These are phyloP conservation scores for Leptinotarsa haldemani DNA, from an alignment of 2,888 invertebrate species.

Conservation along the genomic window DNA sequence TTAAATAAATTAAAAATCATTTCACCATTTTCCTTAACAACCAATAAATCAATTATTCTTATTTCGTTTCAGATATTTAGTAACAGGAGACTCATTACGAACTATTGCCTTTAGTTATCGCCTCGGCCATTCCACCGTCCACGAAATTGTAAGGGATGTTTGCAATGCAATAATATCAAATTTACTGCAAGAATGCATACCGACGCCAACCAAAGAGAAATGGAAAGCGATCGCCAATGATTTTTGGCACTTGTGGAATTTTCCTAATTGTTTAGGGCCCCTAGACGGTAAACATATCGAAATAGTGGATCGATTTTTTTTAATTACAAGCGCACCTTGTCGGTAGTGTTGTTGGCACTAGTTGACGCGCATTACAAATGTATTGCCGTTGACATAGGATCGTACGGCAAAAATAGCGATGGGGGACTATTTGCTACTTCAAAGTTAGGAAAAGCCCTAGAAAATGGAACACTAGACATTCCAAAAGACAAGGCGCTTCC, in stretches of 20 bases:
- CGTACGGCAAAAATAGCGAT: too few relatives aligned
- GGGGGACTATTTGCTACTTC: constrained; percentile 4
- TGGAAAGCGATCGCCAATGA: too few relatives aligned
- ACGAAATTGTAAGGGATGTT: too few relatives aligned
- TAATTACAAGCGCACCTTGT: constrained; percentile 52
- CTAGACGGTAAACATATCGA: constrained; percentile 46
- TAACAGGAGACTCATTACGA: constrained; percentile 48
- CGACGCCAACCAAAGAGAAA: too few relatives aligned
- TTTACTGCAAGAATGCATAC: too few relatives aligned
- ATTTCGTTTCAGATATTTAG: constrained; percentile 51
- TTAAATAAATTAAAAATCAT: too few relatives aligned
- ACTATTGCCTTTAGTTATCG: constrained; percentile 44
- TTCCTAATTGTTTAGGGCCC: too few relatives aligned
- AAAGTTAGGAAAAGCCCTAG: constrained; percentile 2
- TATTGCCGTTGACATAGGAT: constrained; percentile 18
- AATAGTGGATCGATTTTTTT: constrained; percentile 51
- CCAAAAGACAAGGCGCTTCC: constrained; percentile 21
- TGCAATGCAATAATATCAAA: too few relatives aligned
- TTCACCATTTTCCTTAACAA: too few relatives aligned
- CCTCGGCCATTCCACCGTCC: background rate
- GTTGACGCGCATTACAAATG: constrained; percentile 53
- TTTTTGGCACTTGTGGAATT: too few relatives aligned
- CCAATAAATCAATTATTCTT: constrained; percentile 23
- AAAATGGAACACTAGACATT: constrained; percentile 26
- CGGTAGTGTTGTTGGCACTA: constrained; percentile 51